phyloP scores from a whole-genome alignment of 2,113 vertebrate species.

The Salvelinus fontinalis region DNA sequence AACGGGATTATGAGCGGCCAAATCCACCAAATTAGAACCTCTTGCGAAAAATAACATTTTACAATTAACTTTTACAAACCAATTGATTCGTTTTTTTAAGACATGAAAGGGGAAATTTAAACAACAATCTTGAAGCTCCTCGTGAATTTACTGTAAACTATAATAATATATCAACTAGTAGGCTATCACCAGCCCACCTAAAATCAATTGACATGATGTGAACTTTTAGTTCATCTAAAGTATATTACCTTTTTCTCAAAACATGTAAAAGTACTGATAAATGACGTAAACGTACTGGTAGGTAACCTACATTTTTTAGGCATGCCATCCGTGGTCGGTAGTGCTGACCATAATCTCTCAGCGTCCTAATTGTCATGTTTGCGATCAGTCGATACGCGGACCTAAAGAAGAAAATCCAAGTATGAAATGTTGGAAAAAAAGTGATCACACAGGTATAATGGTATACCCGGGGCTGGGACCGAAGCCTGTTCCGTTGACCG shows the following conservation, averaged over 20 bases:
- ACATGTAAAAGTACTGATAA: too few relatives aligned
- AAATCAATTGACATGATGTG: neutral
- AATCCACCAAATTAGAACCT: too few relatives aligned
- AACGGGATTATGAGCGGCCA: neutral
- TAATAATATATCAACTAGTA: neutral
- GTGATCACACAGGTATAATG: neutral
- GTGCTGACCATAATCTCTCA: slow-evolving; percentile 82
- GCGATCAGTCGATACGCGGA: slow-evolving; percentile 3
- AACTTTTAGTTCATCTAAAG: neutral
- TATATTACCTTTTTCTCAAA: too few relatives aligned
- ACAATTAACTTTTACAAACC: neutral
- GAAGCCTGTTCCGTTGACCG: neutral
- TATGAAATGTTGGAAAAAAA: neutral
- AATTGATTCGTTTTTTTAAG: neutral
- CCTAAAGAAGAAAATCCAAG: neutral
- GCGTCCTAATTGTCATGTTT: slow-evolving; percentile 85
- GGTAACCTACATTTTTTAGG: slow-evolving; percentile 84
- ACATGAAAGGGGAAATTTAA: too few relatives aligned
- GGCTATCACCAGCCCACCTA: neutral
- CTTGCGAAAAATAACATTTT: neutral
- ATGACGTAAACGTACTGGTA: too few relatives aligned
- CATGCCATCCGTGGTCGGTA: slow-evolving; percentile 86
- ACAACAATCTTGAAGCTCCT: too few relatives aligned
- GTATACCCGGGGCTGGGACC: neutral
- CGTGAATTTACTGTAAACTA: too few relatives aligned